These are phyloP conservation scores for Typhlichthys eigenmanni DNA, from an alignment of 2,797 vertebrate species.

Conservation along the genomic window DNA sequence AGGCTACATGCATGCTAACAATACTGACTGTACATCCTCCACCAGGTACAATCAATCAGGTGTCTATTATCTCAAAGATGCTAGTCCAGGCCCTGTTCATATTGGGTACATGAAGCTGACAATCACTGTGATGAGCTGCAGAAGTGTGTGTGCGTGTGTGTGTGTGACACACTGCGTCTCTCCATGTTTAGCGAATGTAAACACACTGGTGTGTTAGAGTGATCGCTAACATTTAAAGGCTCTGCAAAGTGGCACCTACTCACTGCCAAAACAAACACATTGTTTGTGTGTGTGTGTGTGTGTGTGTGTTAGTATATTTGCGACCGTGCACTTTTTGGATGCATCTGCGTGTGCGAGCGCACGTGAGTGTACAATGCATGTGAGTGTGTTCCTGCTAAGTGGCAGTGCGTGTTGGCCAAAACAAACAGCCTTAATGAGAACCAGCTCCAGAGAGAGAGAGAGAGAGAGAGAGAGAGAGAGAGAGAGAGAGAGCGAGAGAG, in stretches of 20 bases:
- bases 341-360: constrained; percentile 13
- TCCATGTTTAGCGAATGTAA: constrained; percentile 48
- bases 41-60: too few relatives aligned
- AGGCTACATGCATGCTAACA: background rate
- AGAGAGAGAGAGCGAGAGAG: constrained; percentile 12
- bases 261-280: constrained; percentile 76
- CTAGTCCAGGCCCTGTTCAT: too few relatives aligned
- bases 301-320: constrained; percentile 9
- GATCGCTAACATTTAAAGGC: constrained; percentile 38
- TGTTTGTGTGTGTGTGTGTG: constrained; percentile 11
- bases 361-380: constrained; percentile 17
- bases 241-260: constrained; percentile 73
- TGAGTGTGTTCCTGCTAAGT: constrained; percentile 71
- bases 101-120: too few relatives aligned
- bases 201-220: constrained; percentile 42
- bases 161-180: background rate
- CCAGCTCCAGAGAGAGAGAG: constrained; percentile 72
- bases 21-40: background rate
- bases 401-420: constrained; percentile 75
- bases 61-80: too few relatives aligned
- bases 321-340: background rate
- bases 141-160: background rate
- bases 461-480: constrained; percentile 12
- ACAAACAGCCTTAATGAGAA: constrained; percentile 82
- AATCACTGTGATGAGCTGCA: background rate